phyloP scores from a whole-genome alignment of 2,888 invertebrate genomes.

The Volucella inanis region DNA sequence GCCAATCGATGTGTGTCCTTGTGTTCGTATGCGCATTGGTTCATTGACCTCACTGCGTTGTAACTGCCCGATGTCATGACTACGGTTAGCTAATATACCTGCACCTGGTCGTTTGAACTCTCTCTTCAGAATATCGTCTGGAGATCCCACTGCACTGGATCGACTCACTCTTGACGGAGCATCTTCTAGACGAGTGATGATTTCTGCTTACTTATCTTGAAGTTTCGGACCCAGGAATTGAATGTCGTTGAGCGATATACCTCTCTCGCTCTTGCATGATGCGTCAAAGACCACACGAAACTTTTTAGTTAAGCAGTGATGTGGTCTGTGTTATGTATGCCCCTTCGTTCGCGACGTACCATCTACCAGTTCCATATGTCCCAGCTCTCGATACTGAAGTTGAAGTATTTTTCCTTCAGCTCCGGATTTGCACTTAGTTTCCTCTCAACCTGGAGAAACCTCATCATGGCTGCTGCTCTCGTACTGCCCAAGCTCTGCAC shows the following conservation, averaged over 20 bases:
- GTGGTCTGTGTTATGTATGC: constrained; percentile 4
- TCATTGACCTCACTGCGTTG: no score
- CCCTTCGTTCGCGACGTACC: not conserved
- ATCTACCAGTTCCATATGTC: not conserved
- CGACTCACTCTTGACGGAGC: constrained; percentile 31
- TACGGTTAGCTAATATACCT: constrained; percentile 29
- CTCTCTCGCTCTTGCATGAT: constrained; percentile 20
- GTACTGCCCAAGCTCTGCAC: not conserved
- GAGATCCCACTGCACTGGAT: constrained; percentile 33
- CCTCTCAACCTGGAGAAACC: constrained; percentile 19
- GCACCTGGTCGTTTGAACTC: constrained; percentile 2
- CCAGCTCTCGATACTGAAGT: constrained; percentile 20
- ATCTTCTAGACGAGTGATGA: constrained; percentile 40
- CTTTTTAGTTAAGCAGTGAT: constrained; percentile 25
- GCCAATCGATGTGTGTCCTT: constrained; percentile 1
- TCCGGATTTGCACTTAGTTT: constrained; percentile 5
- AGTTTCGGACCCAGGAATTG: constrained; percentile 20
- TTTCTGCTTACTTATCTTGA: constrained; percentile 21
- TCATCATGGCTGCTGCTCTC: constrained; percentile 20
- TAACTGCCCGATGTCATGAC: no score
- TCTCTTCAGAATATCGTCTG: constrained; percentile 48
- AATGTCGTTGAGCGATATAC: constrained; percentile 25
- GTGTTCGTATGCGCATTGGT: constrained; percentile 9
- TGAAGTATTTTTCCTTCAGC: constrained; percentile 26
- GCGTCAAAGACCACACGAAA: no score